These are phyloP conservation scores for Chydorus sphaericus DNA, from an alignment of 2,888 invertebrate genomes.

Conservation along the genomic window DNA sequence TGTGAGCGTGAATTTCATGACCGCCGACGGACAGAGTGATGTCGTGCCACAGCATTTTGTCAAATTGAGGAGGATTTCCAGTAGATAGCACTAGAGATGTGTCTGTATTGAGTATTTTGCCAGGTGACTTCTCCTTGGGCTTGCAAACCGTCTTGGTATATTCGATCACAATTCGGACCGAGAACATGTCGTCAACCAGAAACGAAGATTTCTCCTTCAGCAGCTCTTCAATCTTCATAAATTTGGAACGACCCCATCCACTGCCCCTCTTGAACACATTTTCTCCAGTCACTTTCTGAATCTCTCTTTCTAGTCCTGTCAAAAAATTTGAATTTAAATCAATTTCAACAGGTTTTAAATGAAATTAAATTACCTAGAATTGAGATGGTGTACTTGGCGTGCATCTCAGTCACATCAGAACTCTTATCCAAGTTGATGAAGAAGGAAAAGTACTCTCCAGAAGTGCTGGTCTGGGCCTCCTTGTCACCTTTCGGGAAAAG, in stretches of 20 bases:
- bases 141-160: not conserved
- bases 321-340: not conserved
- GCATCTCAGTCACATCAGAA: not conserved
- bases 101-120: not conserved
- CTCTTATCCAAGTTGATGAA: not conserved
- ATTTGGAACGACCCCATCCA: not conserved
- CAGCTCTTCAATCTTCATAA: not conserved
- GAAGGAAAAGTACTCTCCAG: not conserved
- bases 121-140: not conserved
- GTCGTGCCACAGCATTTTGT: not conserved
- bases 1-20: not conserved
- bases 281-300: not conserved
- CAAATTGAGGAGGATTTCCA: not conserved
- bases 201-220: not conserved
- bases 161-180: not conserved
- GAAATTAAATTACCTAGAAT: not conserved
- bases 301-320: not conserved
- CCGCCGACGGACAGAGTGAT: not conserved
- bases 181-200: not conserved
- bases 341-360: not conserved
- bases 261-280: not conserved
- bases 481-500: slow-evolving; percentile 1
- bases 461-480: not conserved
- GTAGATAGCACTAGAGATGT: too few relatives aligned
- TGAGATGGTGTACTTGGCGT: not conserved